A percentile compares a stretch with the other conserved stretches of the same genome.
Evolutionary conservation across 2,888 invertebrate genomes (phyloP).

Genomic region (Pheosia gnoma): DNA sequence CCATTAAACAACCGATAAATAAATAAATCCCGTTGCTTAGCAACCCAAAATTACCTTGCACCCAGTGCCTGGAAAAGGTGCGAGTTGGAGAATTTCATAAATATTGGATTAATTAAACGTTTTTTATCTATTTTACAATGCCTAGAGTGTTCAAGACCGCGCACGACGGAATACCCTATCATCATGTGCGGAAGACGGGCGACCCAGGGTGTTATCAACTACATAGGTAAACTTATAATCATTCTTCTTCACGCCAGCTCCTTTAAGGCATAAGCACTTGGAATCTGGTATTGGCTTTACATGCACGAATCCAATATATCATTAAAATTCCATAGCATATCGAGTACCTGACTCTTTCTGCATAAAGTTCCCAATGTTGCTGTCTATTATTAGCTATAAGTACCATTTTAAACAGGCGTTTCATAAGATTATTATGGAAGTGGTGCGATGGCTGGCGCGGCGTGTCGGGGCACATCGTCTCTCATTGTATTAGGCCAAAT

Average conservation of each 20-base stretch:
- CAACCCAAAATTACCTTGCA: conserved; percentile 24
- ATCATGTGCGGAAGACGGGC: conserved; percentile 54
- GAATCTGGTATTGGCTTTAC: too few species aligned
- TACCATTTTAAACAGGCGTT: neutral
- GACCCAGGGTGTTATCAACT: conserved; percentile 74
- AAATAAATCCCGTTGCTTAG: conserved; percentile 31
- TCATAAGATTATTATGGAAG: conserved; percentile 10
- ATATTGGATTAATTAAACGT: conserved; percentile 16
- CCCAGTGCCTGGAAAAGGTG: neutral
- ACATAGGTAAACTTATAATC: conserved; percentile 55
- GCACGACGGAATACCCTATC: conserved; percentile 68
- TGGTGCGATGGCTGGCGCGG: too few species aligned
- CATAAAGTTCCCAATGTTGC: neutral
- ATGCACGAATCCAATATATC: too few species aligned
- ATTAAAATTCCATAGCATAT: too few species aligned
- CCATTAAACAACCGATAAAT: conserved; percentile 10
- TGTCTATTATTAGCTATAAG: neutral
- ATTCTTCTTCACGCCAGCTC: neutral
- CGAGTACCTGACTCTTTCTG: too few species aligned
- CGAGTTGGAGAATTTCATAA: too few species aligned
- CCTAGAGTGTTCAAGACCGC: conserved; percentile 58
- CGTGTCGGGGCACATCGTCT: too few species aligned
- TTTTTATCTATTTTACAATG: conserved; percentile 52
- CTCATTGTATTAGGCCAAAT: too few species aligned
- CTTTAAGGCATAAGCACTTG: too few species aligned